Evolutionary conservation across 2,113 vertebrate genomes (phyloP).

Genomic region (Thermophis baileyi): DNA sequence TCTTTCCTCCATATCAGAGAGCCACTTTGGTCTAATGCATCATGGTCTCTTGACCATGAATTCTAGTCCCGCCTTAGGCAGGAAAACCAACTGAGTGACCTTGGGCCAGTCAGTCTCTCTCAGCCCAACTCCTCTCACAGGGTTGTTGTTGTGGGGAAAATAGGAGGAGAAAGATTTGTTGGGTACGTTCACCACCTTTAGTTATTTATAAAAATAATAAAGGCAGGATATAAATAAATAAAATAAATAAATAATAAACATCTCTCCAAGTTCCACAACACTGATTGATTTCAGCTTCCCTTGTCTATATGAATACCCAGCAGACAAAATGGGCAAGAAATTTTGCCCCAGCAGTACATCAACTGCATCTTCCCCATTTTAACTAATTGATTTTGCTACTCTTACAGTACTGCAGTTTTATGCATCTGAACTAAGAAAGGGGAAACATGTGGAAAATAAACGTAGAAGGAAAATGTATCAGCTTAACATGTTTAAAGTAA

Average conservation of each 20-base stretch:
- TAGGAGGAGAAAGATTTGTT: no score
- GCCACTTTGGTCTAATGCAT: not conserved
- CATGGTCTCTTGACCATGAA: no score
- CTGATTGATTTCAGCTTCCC: not conserved
- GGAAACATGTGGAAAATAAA: not conserved
- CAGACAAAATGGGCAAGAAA: not conserved
- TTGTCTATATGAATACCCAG: not conserved
- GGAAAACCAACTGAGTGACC: not conserved
- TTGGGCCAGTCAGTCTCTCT: no score
- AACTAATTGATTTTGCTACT: not conserved
- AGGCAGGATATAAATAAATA: no score
- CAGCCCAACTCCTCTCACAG: no score
- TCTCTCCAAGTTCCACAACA: not conserved
- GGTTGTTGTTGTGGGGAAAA: no score
- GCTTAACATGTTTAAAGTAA: not conserved
- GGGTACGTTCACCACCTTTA: no score
- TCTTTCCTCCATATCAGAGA: not conserved
- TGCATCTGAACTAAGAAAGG: not conserved
- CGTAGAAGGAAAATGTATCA: not conserved
- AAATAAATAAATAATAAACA: no score
- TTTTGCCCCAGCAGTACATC: not conserved
- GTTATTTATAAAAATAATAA: no score
- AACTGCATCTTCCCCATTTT: not conserved
- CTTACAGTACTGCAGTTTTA: not conserved
- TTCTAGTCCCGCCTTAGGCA: not conserved